phyloP scores from a whole-genome alignment of 2,888 invertebrate genomes.

The Drosophila monieri region DNA sequence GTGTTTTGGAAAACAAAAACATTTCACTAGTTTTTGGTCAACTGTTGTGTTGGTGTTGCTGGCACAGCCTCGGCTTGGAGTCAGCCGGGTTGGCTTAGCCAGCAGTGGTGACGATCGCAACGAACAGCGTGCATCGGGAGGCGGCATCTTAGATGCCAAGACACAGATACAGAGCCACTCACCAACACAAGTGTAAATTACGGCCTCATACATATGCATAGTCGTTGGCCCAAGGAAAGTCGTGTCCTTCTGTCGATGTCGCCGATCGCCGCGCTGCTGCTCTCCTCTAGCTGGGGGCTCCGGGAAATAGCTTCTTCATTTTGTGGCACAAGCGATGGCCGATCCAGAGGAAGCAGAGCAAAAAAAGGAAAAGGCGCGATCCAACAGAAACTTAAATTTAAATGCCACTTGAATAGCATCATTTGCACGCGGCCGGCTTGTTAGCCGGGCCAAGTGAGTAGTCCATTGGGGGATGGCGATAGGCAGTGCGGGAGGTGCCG shows the following conservation, averaged over 20 bases:
- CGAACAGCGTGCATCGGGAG: constrained; percentile 64
- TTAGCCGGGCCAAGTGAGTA: constrained; percentile 45
- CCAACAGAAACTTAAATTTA: constrained; percentile 78
- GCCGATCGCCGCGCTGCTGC: constrained; percentile 30
- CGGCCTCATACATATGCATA: constrained; percentile 73
- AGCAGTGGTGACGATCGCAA: constrained; percentile 74
- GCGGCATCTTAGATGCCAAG: constrained; percentile 79
- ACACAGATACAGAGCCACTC: constrained; percentile 49
- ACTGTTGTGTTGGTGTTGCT: constrained; percentile 12
- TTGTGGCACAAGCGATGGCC: neutral
- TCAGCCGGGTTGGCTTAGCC: constrained; percentile 43
- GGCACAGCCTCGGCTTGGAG: constrained; percentile 40
- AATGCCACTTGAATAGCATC: constrained; percentile 82
- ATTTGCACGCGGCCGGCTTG: constrained; percentile 81
- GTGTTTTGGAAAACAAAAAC: constrained; percentile 17
- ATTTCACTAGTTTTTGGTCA: constrained; percentile 36
- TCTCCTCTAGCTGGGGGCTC: constrained; percentile 49
- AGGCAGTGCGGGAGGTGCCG: constrained; percentile 1
- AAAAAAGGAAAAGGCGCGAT: constrained; percentile 50
- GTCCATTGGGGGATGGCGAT: constrained; percentile 29
- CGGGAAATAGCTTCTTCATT: constrained; percentile 40
- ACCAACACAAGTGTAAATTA: constrained; percentile 64
- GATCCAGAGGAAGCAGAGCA: neutral
- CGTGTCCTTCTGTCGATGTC: constrained; percentile 53
- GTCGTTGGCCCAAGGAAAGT: constrained; percentile 55